Conservation (phyloP, 2,888 invertebrate species). For the Drosophila borborema region DNA sequence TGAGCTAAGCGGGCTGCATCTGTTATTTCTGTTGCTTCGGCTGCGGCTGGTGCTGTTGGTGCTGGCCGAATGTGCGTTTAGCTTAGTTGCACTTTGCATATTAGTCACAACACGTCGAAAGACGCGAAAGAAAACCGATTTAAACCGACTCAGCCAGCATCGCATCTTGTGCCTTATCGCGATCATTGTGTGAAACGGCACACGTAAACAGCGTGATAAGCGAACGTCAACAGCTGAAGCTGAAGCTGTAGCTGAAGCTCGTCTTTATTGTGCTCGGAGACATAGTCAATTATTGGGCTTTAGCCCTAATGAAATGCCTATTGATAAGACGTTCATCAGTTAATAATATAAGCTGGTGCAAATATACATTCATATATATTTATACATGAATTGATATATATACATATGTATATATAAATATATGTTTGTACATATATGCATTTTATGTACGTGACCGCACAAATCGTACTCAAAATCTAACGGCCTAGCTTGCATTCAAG, state of each 20-base stretch:
- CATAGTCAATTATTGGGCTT: slow-evolving; percentile 36
- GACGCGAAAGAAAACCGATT: slow-evolving; percentile 17
- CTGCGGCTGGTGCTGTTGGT: not conserved
- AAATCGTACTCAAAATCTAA: slow-evolving; percentile 47
- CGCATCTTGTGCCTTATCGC: slow-evolving; percentile 26
- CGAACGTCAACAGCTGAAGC: slow-evolving; percentile 29
- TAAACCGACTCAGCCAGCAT: slow-evolving; percentile 24
- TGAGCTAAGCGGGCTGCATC: not conserved
- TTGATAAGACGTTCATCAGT: slow-evolving; percentile 34
- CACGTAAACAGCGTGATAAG: slow-evolving; percentile 76
- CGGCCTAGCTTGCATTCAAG: slow-evolving; percentile 38
- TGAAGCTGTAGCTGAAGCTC: not conserved
- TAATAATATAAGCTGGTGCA: not conserved
- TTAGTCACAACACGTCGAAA: slow-evolving; percentile 24
- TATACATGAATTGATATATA: not conserved
- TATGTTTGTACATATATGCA: slow-evolving; percentile 1
- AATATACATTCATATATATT: not conserved
- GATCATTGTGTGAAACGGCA: slow-evolving; percentile 27
- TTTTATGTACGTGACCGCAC: slow-evolving; percentile 42
- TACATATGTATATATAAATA: not conserved
- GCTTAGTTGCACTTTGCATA: slow-evolving; percentile 58
- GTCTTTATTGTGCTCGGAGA: slow-evolving; percentile 7
- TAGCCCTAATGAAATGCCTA: slow-evolving; percentile 8
- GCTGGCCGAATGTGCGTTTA: slow-evolving; percentile 17
- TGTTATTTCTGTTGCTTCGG: too few relatives aligned